Conservation (phyloP, 2,888 invertebrate genomes). For the Patella caerulea region DNA sequence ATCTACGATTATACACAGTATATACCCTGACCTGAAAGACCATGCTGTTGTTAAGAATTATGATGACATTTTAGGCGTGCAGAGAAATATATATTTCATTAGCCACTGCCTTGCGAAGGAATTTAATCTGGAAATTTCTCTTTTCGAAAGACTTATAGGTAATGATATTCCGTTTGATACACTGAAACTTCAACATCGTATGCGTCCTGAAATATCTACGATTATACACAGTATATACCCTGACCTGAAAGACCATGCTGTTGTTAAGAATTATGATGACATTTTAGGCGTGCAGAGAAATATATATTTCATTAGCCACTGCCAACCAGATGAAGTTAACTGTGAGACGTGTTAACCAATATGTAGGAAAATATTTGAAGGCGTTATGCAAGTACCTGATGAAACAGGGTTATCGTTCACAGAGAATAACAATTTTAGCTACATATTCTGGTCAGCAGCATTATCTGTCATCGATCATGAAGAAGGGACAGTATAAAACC, state of each 20-base stretch:
- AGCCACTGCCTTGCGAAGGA: too few species aligned
- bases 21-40: too few species aligned
- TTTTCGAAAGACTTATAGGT: constrained; percentile 85
- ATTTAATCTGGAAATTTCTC: constrained; percentile 82
- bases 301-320: constrained; percentile 65
- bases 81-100: too few species aligned
- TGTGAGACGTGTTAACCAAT: constrained; percentile 54
- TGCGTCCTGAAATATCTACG: constrained; percentile 67
- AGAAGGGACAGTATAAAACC: constrained; percentile 43
- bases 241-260: constrained; percentile 54
- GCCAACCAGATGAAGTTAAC: constrained; percentile 45
- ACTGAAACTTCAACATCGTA: constrained; percentile 77
- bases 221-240: constrained; percentile 64
- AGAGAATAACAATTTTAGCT: constrained; percentile 65
- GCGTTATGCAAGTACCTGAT: constrained; percentile 60
- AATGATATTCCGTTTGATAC: constrained; percentile 77
- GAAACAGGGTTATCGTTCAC: constrained; percentile 60
- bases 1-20: too few species aligned
- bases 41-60: too few species aligned
- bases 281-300: constrained; percentile 58
- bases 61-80: too few species aligned
- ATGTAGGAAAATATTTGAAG: constrained; percentile 58
- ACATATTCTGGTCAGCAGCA: constrained; percentile 66
- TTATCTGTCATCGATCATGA: constrained; percentile 46
- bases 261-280: constrained; percentile 49